Evolutionary conservation across 2,888 invertebrate species (phyloP), one percentile per base, ranked within the genome.

Genomic region (Hemistola chrysoprasaria): DNA sequence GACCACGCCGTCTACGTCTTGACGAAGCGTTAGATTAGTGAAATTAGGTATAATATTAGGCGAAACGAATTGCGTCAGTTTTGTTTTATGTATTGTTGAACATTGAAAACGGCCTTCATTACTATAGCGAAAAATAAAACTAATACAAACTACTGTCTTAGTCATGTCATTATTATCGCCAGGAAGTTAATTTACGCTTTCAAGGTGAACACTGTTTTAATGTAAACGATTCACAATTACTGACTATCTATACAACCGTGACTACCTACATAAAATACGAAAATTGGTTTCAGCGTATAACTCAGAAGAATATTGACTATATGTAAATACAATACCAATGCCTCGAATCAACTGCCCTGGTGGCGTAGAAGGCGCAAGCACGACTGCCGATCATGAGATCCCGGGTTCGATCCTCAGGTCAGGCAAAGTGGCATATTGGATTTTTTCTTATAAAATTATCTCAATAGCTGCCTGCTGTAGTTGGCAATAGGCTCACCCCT

Each of bases 1-100:
- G 74, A 76, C 78, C 78, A 73, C 77, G 72, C 78, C 79, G 16
- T 2, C 4, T 4, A 4, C 73, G 69, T 59, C 63, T 72, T 86
- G 85, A 85, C 86, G 81, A 76, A 67, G 80, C 78, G 67, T 79
- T 84, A 76, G 79, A 85, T 82, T 85, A 83, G 78, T 71, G 74
- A 85, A 86, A 85, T 84, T 85, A 86, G n/a, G n/a, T n/a, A n/a
- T n/a, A n/a, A n/a, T n/a, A n/a, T 86, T 84, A 81, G 84, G 86
- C 82, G 78, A 74, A 73, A 73, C 85, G 75, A 83, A 86, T 79
- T 74, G 71, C 65, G 64, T 65, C 71, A 74, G 81, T 76, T 83
- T 78, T 82, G 81, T 82, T 81, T 78, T 78, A 75, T 76, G 80
- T 83, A 83, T 85, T 86, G 85, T 87, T 71, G 58, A 63, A 59